A percentile compares a stretch with the other conserved stretches of the same genome.
Evolutionary conservation across 1,140 invertebrate genomes (phyloP).

Genomic region (Dinoponera quadriceps): DNA sequence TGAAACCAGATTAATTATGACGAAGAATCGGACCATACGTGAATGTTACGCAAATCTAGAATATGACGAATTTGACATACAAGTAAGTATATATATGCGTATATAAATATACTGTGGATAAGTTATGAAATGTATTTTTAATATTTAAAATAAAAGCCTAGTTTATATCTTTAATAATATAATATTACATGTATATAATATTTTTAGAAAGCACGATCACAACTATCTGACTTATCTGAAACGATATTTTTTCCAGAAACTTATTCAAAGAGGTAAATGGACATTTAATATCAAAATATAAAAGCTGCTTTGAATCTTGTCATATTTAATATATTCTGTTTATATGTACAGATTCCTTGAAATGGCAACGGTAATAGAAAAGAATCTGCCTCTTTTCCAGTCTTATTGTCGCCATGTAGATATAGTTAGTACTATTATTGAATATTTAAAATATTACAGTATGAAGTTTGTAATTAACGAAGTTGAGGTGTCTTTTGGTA

Average conservation of each 20-base stretch:
- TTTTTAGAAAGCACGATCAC: background rate
- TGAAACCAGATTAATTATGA: background rate
- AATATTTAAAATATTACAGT: conserved; percentile 2
- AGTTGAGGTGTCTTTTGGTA: background rate
- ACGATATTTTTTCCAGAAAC: background rate
- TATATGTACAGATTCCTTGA: background rate
- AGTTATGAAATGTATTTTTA: background rate
- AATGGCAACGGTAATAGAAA: background rate
- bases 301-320: background rate
- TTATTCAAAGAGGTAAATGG: conserved; percentile 5
- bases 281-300: background rate
- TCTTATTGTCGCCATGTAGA: background rate
- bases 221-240: background rate
- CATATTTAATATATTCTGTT: background rate
- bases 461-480: background rate
- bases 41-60: conserved; percentile 21
- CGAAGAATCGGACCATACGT: background rate
- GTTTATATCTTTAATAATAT: background rate
- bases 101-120: background rate
- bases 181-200: background rate
- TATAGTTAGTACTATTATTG: background rate
- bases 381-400: conserved; percentile 8
- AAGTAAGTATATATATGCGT: background rate
- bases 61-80: background rate
- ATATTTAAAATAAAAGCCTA: background rate